Evolutionary conservation across 2,888 invertebrate genomes (phyloP).

Genomic region (Pediacus dermestoides): DNA sequence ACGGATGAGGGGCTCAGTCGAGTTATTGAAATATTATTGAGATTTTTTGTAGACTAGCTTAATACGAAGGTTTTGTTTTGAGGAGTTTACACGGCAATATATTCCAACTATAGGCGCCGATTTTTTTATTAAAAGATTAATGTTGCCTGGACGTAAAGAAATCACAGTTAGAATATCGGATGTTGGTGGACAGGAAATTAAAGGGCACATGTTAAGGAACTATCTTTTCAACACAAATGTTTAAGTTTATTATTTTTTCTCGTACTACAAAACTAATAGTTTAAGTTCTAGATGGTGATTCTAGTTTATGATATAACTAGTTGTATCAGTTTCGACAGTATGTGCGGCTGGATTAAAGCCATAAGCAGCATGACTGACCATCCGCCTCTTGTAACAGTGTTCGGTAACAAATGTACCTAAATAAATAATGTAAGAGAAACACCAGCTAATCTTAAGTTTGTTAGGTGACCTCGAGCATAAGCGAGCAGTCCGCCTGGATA

Average conservation of each 20-base stretch:
- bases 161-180: conserved; percentile 79
- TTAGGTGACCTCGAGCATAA: conserved; percentile 68
- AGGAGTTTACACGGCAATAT: conserved; percentile 60
- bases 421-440: background rate
- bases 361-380: conserved; percentile 54
- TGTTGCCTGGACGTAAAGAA: conserved; percentile 55
- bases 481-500: conserved; percentile 62
- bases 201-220: conserved; percentile 74
- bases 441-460: conserved; percentile 20
- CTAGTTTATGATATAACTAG: conserved; percentile 84
- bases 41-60: conserved; percentile 56
- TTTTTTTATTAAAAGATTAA: conserved; percentile 65
- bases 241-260: conserved; percentile 40
- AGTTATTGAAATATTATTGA: background rate
- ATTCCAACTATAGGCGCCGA: conserved; percentile 69
- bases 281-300: conserved; percentile 60
- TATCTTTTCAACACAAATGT: conserved; percentile 70
- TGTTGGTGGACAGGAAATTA: conserved; percentile 74
- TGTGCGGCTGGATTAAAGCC: conserved; percentile 66
- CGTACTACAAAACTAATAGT: conserved; percentile 4
- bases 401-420: conserved; percentile 63
- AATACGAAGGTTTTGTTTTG: conserved; percentile 63
- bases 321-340: conserved; percentile 71
- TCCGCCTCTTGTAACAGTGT: conserved; percentile 44
- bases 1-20: conserved; percentile 34